Evolutionary conservation across 2,888 invertebrate genomes (phyloP).

Genomic region (Agonopterix heracliana): DNA sequence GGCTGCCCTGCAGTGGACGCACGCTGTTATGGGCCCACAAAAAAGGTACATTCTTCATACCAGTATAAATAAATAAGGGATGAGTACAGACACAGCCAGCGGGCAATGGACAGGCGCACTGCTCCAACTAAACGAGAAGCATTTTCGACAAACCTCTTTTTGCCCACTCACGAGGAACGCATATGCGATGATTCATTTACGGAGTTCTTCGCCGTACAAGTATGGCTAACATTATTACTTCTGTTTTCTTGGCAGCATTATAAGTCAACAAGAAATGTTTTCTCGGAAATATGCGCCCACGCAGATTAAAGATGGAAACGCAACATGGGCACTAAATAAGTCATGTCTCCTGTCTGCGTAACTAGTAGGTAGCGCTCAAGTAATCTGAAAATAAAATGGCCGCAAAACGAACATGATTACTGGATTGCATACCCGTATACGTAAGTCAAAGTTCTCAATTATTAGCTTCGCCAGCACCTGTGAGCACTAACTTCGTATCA

Average conservation of each 20-base stretch:
- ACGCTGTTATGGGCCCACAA: slow-evolving; percentile 59
- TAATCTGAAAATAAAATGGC: slow-evolving; percentile 45
- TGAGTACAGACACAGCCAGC: slow-evolving; percentile 54
- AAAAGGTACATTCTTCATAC: slow-evolving; percentile 68
- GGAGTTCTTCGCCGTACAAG: slow-evolving; percentile 66
- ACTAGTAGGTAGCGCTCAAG: slow-evolving; percentile 51
- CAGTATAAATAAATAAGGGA: slow-evolving; percentile 74
- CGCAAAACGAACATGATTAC: slow-evolving; percentile 8
- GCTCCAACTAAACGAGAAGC: slow-evolving; percentile 58
- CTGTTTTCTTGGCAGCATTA: slow-evolving; percentile 71
- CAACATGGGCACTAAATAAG: slow-evolving; percentile 71
- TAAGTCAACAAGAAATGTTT: slow-evolving; percentile 69
- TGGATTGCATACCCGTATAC: slow-evolving; percentile 5
- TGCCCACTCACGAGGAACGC: slow-evolving; percentile 65
- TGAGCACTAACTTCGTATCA: too few species aligned
- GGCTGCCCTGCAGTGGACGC: slow-evolving; percentile 36
- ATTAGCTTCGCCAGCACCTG: slow-evolving; percentile 17
- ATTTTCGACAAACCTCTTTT: slow-evolving; percentile 75
- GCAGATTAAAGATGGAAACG: slow-evolving; percentile 72
- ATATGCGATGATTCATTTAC: slow-evolving; percentile 75
- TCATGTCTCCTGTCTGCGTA: slow-evolving; percentile 60
- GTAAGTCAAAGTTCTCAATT: slow-evolving; percentile 27
- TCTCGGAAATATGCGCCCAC: slow-evolving; percentile 73
- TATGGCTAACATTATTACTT: slow-evolving; percentile 71
- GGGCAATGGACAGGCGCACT: slow-evolving; percentile 37